Evolutionary conservation across 1,140 invertebrate genomes (phyloP), one percentile per base, ranked within the genome.

Genomic region (Eueides isabella): DNA sequence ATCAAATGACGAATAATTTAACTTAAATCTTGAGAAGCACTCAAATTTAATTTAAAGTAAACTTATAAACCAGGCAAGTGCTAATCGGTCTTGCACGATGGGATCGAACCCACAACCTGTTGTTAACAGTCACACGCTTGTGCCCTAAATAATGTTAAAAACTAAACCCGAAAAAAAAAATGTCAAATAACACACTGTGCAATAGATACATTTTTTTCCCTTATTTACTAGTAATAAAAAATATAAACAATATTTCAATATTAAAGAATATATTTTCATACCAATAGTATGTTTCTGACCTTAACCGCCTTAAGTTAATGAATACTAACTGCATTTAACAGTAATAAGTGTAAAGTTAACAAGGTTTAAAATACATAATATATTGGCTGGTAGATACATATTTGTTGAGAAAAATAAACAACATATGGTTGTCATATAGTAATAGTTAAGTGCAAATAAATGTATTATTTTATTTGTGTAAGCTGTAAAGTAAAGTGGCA

Each of bases 271-370:
- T 48, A 16, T 2, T 48, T 48, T 19, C 16, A 48, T 3, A 5
- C 5, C 35, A 38, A 38, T 38, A 38, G 14, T 38, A 16, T 38
- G 35, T 16, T 16, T 38, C 19, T 55, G 19, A 55, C 48, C 48
- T 55, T 55, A 55, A 55, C 48, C 48, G 48, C 48, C 19, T 55
- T 55, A 55, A 55, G 2, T 55, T 26, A 55, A 55, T 55, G 19
- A 55, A 4, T 5, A 55, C 48, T 55, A 55, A 55, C 7, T 55
- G 0, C 11, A 55, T 3, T 55, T 23, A 55, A 19, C 19, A n/a
- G n/a, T 26, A 26, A 23, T 55, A 55, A 23, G 48, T 55, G 23
- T 26, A 3, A 55, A 26, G 48, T 26, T 26, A 55, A 26, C 19
- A 55, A 1, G 9, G n/a, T 26, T 55, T n/a, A 12, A 26, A 26